Evolutionary conservation across 1,140 invertebrate species (phyloP).

Genomic region (Ladona fulva): DNA sequence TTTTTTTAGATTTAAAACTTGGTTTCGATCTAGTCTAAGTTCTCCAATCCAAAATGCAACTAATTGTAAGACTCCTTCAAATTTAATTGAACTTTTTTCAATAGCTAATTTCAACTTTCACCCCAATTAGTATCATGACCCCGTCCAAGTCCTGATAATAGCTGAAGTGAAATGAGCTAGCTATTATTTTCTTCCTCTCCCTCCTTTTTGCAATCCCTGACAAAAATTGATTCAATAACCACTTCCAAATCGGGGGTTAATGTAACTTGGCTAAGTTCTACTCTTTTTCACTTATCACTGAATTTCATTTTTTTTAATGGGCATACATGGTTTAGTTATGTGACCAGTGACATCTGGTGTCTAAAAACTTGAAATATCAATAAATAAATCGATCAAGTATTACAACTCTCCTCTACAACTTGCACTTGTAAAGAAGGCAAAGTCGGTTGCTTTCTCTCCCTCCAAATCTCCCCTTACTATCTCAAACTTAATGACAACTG

Average conservation of each 20-base stretch:
- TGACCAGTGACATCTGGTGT: constrained; percentile 2
- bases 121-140: background rate
- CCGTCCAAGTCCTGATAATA: background rate
- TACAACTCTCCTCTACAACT: background rate
- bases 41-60: background rate
- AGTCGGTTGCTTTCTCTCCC: background rate
- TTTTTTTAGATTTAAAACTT: constrained; percentile 4
- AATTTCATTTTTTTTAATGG: background rate
- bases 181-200: background rate
- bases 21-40: background rate
- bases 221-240: background rate
- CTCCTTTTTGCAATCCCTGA: background rate
- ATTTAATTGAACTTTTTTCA: background rate
- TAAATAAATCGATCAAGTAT: background rate
- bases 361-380: constrained; percentile 8
- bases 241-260: background rate
- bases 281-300: background rate
- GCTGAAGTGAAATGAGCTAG: background rate
- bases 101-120: background rate
- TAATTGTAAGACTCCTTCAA: background rate
- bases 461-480: background rate
- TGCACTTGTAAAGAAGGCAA: background rate
- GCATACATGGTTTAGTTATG: background rate
- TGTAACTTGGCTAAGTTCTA: background rate
- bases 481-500: constrained; percentile 12